Evolutionary conservation across 1,140 invertebrate species (phyloP).

Genomic region (Octopus sinensis): DNA sequence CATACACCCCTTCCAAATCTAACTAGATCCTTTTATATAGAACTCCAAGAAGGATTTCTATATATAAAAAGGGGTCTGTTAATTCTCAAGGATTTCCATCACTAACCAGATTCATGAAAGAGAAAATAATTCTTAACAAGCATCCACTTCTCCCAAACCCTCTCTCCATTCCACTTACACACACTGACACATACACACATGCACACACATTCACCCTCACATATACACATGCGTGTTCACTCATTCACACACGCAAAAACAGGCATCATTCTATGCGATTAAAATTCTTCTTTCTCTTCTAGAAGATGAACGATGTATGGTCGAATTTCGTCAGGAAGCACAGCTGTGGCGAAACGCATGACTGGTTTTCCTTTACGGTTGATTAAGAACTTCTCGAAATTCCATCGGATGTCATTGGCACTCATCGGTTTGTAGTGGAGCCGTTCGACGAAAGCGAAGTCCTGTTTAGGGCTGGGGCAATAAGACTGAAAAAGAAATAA

Average conservation of each 20-base stretch:
- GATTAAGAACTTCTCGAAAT: conserved; percentile 65
- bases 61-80: no score
- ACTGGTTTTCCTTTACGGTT: conserved; percentile 49
- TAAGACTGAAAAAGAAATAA: conserved; percentile 20
- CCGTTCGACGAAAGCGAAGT: conserved; percentile 29
- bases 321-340: conserved; percentile 15
- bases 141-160: not conserved
- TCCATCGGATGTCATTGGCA: conserved; percentile 62
- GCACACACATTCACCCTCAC: not conserved
- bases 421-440: conserved; percentile 44
- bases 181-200: not conserved
- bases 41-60: no score
- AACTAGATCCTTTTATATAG: no score
- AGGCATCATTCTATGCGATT: not conserved
- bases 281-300: not conserved
- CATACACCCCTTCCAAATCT: no score
- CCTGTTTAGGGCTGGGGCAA: conserved; percentile 21
- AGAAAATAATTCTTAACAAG: not conserved
- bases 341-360: conserved; percentile 15
- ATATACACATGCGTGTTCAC: not conserved
- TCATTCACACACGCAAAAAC: not conserved
- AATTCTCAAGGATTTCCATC: no score
- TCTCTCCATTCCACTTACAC: not conserved
- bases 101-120: no score
- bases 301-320: conserved; percentile 20